Base-by-base conservation (phyloP, 2,113 vertebrate genomes). In the Pachyramphus minor region DNA sequence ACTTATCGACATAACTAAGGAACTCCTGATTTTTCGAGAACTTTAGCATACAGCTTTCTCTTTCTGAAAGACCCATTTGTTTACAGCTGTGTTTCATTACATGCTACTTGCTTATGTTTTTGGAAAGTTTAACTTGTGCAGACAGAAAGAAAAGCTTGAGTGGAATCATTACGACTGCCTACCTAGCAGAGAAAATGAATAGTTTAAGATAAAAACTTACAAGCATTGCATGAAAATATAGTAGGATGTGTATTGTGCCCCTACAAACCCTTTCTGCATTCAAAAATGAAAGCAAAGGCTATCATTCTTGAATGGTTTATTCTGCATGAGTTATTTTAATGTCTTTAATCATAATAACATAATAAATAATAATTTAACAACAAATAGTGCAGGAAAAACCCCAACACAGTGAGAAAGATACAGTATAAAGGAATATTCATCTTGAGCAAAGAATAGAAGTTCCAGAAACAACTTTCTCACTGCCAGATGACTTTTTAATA, bases 81-180 rank as follows among this genome's bases (percentile, higher is more conserved):
- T 74, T 49, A 39, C 45, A 74, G 25, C 22, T 72, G 18, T 8
- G 27, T 49, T 87, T 83, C 30, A 20, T 52, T 77, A 14, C 12
- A 14, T 27, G 74, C 14, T 85, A 59, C 18, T 59, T 18, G 13
- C 14, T 75, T 12, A 17, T 47, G 8, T 66, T 79, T 79, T 79
- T 56, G 28, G 24, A 76, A 92, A 52, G 18, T n/a, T 80, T 64
- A 72, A 76, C 33, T 67, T 56, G 8, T 11, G 16, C 25, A 59
- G 14, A 15, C 27, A 86, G 35, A 69, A 11, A 5, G 2, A 78
- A 87, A 67, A 80, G 5, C 9, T 56, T 28, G 20, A 14, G 14
- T 44, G 6, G 14, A 92, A 64, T 6, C 0, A 0, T 41, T 58
- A 12, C 55, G 22, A 58, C 23, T n/a, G 7, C 28, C 53, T 74